These are phyloP conservation scores for Cerastis rubricosa DNA, from an alignment of 2,888 invertebrate species.

Conservation along the genomic window DNA sequence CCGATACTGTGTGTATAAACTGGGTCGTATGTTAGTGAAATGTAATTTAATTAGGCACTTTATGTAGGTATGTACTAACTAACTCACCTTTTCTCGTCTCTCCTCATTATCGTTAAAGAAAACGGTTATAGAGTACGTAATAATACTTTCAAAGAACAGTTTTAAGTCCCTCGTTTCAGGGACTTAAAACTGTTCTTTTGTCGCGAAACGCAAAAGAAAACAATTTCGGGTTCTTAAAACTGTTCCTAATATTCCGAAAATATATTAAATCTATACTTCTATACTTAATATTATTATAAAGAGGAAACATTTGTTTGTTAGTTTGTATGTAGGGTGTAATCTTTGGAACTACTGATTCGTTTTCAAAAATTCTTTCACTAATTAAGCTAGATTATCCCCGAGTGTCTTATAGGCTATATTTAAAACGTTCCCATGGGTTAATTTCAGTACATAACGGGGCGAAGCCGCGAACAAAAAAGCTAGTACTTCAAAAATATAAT, in stretches of 20 bases:
- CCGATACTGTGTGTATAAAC: conserved; percentile 7
- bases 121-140: conserved; percentile 18
- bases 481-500: not conserved
- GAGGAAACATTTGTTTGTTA: too few relatives aligned
- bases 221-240: not conserved
- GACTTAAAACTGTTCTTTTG: too few relatives aligned
- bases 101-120: conserved; percentile 32
- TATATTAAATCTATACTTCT: not conserved
- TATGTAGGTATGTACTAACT: conserved; percentile 9
- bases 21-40: conserved; percentile 11
- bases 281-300: too few relatives aligned
- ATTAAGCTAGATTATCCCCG: too few relatives aligned
- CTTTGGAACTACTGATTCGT: too few relatives aligned
- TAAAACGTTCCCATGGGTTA: too few relatives aligned
- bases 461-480: too few relatives aligned
- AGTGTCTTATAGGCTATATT: too few relatives aligned
- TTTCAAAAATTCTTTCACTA: too few relatives aligned
- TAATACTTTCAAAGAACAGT: conserved; percentile 23
- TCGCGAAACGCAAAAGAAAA: not conserved
- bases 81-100: conserved; percentile 12
- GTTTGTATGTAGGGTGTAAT: too few relatives aligned
- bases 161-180: too few relatives aligned
- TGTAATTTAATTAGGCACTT: conserved; percentile 15
- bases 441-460: too few relatives aligned
- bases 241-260: not conserved